These are phyloP conservation scores for Diorhabda sublineata DNA, from an alignment of 1,140 invertebrate genomes.

Conservation along the genomic window DNA sequence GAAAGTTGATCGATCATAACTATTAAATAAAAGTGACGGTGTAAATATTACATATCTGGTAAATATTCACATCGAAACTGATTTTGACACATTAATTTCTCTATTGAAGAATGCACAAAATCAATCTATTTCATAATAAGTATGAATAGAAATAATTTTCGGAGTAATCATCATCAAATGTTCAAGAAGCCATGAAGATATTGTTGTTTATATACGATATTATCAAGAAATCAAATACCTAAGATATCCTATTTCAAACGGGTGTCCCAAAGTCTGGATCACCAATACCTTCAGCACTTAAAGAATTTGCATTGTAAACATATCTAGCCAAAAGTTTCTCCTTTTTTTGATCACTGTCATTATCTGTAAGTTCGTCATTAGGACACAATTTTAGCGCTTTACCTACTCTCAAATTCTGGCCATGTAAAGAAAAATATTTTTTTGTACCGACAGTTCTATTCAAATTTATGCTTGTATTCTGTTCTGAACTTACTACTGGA, in stretches of 20 bases:
- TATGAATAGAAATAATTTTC: background rate
- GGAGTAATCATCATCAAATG: background rate
- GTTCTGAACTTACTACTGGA: constrained; percentile 22
- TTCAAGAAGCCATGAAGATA: background rate
- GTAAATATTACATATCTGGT: no score
- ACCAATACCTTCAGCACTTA: constrained; percentile 52
- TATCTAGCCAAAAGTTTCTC: constrained; percentile 47
- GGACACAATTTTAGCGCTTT: constrained; percentile 45
- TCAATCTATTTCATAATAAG: background rate
- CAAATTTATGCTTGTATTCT: constrained; percentile 18
- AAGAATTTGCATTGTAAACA: constrained; percentile 45
- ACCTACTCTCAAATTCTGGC: constrained; percentile 42
- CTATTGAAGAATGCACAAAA: background rate
- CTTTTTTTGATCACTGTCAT: constrained; percentile 39
- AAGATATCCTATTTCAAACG: constrained; percentile 41
- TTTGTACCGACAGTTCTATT: constrained; percentile 38
- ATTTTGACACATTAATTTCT: no score
- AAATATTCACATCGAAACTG: no score
- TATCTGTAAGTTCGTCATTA: constrained; percentile 37
- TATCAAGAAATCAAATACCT: background rate
- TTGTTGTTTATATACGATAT: background rate
- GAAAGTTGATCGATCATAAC: no score
- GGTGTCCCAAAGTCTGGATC: constrained; percentile 60
- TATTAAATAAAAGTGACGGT: no score
- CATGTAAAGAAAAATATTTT: constrained; percentile 40